These are phyloP conservation scores for Limanda limanda DNA, from an alignment of 2,113 vertebrate species.

Conservation along the genomic window DNA sequence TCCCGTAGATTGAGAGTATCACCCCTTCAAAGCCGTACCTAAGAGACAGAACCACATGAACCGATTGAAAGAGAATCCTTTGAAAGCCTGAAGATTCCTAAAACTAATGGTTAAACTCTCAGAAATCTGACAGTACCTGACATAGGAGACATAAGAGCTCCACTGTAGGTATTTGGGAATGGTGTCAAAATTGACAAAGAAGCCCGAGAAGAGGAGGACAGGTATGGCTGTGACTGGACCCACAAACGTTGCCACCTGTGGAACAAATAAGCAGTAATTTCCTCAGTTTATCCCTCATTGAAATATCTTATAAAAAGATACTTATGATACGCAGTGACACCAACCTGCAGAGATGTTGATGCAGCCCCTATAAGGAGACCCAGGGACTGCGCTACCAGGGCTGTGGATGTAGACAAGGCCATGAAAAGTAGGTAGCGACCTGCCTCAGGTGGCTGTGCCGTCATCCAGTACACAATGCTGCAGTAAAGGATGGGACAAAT, in stretches of 20 bases:
- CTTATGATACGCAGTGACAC: background rate
- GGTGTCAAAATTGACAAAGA: slow-evolving; percentile 99
- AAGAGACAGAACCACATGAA: slow-evolving; percentile 12
- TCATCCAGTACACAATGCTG: slow-evolving; percentile 99
- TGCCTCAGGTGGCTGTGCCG: slow-evolving; percentile 93
- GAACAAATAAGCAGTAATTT: background rate
- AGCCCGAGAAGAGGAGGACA: slow-evolving; percentile 97
- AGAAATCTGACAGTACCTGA: slow-evolving; percentile 84
- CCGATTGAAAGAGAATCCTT: background rate
- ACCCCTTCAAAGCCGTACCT: slow-evolving; percentile 98
- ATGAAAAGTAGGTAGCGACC: slow-evolving; percentile 94
- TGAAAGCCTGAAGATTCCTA: background rate
- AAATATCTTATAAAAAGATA: background rate
- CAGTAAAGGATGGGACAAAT: slow-evolving; percentile 96
- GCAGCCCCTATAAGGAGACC: slow-evolving; percentile 96
- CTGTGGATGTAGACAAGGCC: slow-evolving; percentile 91
- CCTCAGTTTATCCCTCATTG: background rate
- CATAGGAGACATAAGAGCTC: slow-evolving; percentile 98
- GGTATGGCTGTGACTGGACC: slow-evolving; percentile 96
- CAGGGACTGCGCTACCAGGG: slow-evolving; percentile 95
- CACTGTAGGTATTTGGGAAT: slow-evolving; percentile 98
- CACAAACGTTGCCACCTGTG: slow-evolving; percentile 95
- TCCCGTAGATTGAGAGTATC: slow-evolving; percentile 96
- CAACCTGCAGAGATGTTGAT: slow-evolving; percentile 94
- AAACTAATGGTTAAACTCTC: background rate